Conservation (phyloP, 2,888 invertebrate genomes). For the Tortricodes alternella region DNA sequence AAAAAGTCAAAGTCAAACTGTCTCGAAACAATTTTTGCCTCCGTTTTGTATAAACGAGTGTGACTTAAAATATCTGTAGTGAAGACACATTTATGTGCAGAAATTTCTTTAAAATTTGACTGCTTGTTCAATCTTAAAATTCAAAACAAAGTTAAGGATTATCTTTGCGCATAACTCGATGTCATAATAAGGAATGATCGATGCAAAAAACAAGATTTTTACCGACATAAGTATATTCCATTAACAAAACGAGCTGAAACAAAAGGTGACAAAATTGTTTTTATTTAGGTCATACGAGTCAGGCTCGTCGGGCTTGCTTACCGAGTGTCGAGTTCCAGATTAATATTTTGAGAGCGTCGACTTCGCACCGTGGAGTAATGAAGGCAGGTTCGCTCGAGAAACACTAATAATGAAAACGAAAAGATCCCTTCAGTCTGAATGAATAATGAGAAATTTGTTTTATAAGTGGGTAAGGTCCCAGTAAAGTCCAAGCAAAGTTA, state of each 20-base stretch:
- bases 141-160: too few relatives aligned
- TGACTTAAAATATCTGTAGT: too few relatives aligned
- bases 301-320: conserved; percentile 49
- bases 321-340: conserved; percentile 61
- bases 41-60: too few relatives aligned
- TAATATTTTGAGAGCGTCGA: conserved; percentile 54
- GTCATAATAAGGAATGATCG: too few relatives aligned
- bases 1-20: too few relatives aligned
- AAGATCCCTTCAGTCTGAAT: too few relatives aligned
- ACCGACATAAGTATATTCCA: conserved; percentile 40
- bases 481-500: neutral
- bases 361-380: conserved; percentile 17
- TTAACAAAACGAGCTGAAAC: conserved; percentile 59
- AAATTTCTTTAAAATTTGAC: too few relatives aligned
- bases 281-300: conserved; percentile 57
- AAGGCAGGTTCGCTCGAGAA: neutral
- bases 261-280: conserved; percentile 60
- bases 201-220: neutral
- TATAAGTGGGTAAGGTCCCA: neutral
- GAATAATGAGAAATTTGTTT: neutral
- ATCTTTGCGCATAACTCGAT: too few relatives aligned
- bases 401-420: neutral
- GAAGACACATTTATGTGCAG: too few relatives aligned
- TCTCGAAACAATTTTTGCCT: too few relatives aligned
- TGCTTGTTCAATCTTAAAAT: too few relatives aligned